phyloP scores from a whole-genome alignment of 2,113 vertebrate species.

The Pseudorectes ferrugineus region DNA sequence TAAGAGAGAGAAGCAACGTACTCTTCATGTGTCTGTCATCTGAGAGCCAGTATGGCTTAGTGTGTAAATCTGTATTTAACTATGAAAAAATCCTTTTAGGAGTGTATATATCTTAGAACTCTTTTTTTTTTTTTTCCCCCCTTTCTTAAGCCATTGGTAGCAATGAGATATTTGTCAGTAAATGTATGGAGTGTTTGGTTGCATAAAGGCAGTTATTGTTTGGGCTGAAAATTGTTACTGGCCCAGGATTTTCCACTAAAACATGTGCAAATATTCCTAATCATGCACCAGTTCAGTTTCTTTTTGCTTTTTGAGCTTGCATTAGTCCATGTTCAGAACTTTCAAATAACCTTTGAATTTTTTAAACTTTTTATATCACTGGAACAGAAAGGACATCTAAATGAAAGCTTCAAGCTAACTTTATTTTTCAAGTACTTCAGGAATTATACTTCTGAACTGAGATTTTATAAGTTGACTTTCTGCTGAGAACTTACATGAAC shows the following conservation, averaged over 20 bases:
- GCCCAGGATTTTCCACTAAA: background rate
- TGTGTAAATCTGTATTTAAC: background rate
- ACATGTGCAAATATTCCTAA: background rate
- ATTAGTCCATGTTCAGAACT: background rate
- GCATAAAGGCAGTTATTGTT: background rate
- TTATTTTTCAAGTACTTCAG: constrained; percentile 41
- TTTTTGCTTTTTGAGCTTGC: background rate
- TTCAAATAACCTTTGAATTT: constrained; percentile 1
- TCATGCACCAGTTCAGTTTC: background rate
- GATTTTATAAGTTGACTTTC: constrained; percentile 52
- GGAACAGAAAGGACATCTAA: constrained; percentile 22
- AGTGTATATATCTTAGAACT: background rate
- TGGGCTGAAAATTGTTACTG: background rate
- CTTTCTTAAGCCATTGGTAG: background rate
- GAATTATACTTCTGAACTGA: constrained; percentile 4
- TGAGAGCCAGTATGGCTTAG: background rate
- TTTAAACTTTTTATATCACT: constrained; percentile 45
- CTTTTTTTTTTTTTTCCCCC: background rate
- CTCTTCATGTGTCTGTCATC: background rate
- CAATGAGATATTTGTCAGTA: background rate
- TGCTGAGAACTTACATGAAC: constrained; percentile 24
- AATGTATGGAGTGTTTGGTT: background rate
- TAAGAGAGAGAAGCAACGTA: background rate
- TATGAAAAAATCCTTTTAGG: background rate
- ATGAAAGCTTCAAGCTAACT: constrained; percentile 8